phyloP scores from a whole-genome alignment of 2,113 vertebrate genomes.

The Ellobius talpinus region DNA sequence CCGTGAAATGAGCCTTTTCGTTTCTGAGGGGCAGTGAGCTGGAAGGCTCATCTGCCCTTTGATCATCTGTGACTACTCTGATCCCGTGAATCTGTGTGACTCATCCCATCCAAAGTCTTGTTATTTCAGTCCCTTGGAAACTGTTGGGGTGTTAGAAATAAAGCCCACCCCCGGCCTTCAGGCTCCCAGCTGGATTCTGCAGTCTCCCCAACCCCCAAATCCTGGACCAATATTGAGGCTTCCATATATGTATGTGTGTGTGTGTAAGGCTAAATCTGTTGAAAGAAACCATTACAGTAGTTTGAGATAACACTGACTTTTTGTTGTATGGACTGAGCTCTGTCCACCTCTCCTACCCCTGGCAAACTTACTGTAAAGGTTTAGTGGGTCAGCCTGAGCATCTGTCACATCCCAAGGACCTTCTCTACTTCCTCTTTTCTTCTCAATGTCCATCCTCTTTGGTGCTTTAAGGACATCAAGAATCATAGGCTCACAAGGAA shows the following conservation, averaged over 20 bases:
- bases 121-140: slow-evolving; percentile 70
- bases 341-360: accelerated
- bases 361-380: neutral
- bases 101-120: slow-evolving; percentile 58
- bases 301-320: neutral
- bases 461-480: neutral
- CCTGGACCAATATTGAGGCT: neutral
- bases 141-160: slow-evolving; percentile 58
- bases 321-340: neutral
- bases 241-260: neutral
- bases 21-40: slow-evolving; percentile 52
- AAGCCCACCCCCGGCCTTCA: slow-evolving; percentile 27
- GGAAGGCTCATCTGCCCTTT: slow-evolving; percentile 64
- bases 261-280: neutral
- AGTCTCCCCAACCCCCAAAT: neutral
- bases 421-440: neutral
- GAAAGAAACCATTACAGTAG: slow-evolving; percentile 12
- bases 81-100: slow-evolving; percentile 52
- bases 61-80: slow-evolving; percentile 69
- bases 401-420: neutral
- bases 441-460: neutral
- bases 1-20: slow-evolving; percentile 25
- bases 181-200: slow-evolving; percentile 8
- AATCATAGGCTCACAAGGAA: neutral
- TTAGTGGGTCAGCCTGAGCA: neutral